phyloP scores from a whole-genome alignment of 2,113 vertebrate species.

The Leucopsar rothschildi region DNA sequence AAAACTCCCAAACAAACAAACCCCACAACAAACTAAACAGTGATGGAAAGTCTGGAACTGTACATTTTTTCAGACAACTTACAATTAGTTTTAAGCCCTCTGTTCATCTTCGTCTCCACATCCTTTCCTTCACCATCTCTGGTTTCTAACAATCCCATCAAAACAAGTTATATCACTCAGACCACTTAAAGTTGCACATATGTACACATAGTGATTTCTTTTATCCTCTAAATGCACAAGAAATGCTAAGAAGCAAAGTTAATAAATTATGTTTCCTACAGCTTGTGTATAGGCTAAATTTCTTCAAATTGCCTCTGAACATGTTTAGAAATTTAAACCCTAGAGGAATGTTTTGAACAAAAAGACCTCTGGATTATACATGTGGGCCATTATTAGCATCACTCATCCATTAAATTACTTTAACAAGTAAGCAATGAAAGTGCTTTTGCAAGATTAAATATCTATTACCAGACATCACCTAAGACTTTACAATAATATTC shows the following conservation, averaged over 20 bases:
- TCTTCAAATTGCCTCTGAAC: not conserved
- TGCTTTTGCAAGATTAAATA: constrained; percentile 10
- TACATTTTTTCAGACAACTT: not conserved
- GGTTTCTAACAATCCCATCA: not conserved
- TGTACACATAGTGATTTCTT: not conserved
- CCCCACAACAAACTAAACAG: not conserved
- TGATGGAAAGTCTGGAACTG: not conserved
- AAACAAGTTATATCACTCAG: not conserved
- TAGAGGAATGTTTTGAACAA: not conserved
- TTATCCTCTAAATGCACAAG: not conserved
- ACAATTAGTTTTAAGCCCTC: not conserved
- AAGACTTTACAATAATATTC: not conserved
- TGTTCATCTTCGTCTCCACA: not conserved
- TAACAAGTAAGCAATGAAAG: constrained; percentile 45
- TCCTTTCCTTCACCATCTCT: not conserved
- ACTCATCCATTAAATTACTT: constrained; percentile 42
- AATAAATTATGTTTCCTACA: not conserved
- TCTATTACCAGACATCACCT: not conserved
- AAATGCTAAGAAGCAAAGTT: not conserved
- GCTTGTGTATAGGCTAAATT: not conserved
- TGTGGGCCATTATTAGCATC: constrained; percentile 25
- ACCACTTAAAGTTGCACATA: not conserved
- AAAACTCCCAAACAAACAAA: not conserved
- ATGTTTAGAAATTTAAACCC: constrained; percentile 22
- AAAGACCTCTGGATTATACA: constrained; percentile 1